These are phyloP conservation scores for Cliona cf. orientalis DNA, from an alignment of 37 sponge, comb jelly and placozoan genomes.

Conservation along the genomic window DNA sequence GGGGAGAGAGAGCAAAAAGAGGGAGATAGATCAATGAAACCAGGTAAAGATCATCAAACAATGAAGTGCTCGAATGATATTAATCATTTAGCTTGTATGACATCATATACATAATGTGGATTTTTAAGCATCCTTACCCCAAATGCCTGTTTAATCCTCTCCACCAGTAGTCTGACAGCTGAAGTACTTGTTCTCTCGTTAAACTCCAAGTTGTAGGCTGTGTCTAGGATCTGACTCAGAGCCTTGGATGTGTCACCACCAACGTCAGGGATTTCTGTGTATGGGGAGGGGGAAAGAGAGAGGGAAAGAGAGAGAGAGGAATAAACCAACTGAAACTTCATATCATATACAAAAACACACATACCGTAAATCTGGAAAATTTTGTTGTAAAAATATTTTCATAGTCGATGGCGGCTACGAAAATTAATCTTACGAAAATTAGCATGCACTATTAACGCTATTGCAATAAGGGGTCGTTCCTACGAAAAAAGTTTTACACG, in stretches of 20 bases:
- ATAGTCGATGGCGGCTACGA: too few species aligned
- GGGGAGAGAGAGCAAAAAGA: not conserved
- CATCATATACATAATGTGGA: not conserved
- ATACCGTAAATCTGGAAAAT: too few species aligned
- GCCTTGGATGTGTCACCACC: conserved; percentile 39
- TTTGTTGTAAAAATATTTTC: too few species aligned
- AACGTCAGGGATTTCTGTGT: not conserved
- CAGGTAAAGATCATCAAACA: too few species aligned
- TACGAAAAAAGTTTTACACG: too few species aligned
- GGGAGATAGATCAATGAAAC: not conserved
- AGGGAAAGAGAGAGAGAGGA: not conserved
- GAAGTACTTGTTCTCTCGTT: conserved; percentile 80
- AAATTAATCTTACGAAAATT: too few species aligned
- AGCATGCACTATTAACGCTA: too few species aligned
- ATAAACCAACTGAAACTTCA: not conserved
- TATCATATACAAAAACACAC: not conserved
- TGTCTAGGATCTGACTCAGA: conserved; percentile 83
- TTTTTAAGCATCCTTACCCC: conserved; percentile 4
- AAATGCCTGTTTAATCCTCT: conserved; percentile 76
- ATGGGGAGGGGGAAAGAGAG: not conserved
- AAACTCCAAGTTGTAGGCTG: conserved; percentile 89
- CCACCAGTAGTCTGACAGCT: conserved; percentile 80
- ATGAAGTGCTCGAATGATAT: not conserved
- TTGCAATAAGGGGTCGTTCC: too few species aligned
- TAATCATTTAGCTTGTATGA: not conserved